These are phyloP conservation scores for Camponotus vicinus DNA, from an alignment of 1,140 invertebrate species.

Conservation along the genomic window DNA sequence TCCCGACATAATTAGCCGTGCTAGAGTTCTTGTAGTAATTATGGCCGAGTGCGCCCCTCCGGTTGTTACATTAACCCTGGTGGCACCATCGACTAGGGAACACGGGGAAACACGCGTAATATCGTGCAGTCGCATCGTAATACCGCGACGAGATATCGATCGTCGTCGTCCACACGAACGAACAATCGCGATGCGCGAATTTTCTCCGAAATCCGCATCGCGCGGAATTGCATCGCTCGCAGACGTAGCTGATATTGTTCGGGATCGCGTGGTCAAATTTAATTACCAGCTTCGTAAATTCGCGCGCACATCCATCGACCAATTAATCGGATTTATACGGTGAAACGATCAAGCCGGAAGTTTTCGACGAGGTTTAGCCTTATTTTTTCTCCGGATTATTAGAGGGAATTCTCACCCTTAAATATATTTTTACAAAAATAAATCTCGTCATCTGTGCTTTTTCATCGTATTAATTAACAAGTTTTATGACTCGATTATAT, in stretches of 20 bases:
- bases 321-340: constrained; percentile 52
- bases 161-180: constrained; percentile 44
- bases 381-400: constrained; percentile 15
- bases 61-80: constrained; percentile 56
- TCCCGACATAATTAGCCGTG: constrained; percentile 56
- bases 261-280: constrained; percentile 55
- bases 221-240: constrained; percentile 40
- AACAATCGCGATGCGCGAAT: constrained; percentile 57
- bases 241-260: constrained; percentile 54
- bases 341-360: background rate
- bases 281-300: constrained; percentile 59
- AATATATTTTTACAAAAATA: background rate
- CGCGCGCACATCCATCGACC: constrained; percentile 34
- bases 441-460: background rate
- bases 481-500: background rate
- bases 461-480: background rate
- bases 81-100: constrained; percentile 48
- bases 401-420: background rate
- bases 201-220: constrained; percentile 57
- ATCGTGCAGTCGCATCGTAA: constrained; percentile 60
- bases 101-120: constrained; percentile 55
- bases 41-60: constrained; percentile 47
- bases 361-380: constrained; percentile 17
- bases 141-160: constrained; percentile 61
- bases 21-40: constrained; percentile 60